Base-by-base conservation (phyloP, 2,888 invertebrate species). In the Trichopria drosophilae region DNA sequence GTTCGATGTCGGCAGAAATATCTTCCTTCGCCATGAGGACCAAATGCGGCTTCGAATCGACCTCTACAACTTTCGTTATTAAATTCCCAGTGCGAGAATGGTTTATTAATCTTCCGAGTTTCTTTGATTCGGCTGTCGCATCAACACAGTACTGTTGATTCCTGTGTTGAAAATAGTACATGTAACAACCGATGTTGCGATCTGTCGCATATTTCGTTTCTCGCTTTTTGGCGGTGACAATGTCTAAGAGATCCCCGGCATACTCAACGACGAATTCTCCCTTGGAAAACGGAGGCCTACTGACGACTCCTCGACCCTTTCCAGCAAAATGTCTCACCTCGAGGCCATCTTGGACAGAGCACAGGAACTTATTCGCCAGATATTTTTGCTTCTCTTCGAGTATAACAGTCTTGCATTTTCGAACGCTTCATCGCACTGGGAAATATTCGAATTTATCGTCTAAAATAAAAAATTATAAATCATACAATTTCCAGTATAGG, bases 241-340 rank as follows among this genome's bases (percentile, higher is more conserved):
- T 82, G 62, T 88, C 86, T 15, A 99, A 89, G 46, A 98, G 80
- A 72, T 98, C 94, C 1, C 99, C 99, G 45, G 88, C 84, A 76
- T 99, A 99, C 76, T 99, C 98, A 28, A 98, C 90, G 34, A 99
- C 96, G 78, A 93, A 99, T 72, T 96, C 94, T 9, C 94, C 94
- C 61, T 89, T 88, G 7, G 79, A 73, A 73, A 98, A 97, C 6
- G 81, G 76, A 45, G 86, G 84, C 1, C 86, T 86, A 2, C 97
- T 86, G 19, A 95, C 83, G 6, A 99, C 84, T 4, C 98, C 98
- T 42, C 98, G 85, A 0, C 98, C 98, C 77, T 98, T 98, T 4
- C 84, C 88, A 7, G 84, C 83, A 69, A 94, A 88, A 59, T 84
- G 80, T 57, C 82, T 82, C 5, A 91, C 82, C 89, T 91, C 83